Conservation (phyloP, 2,888 invertebrate species). For the Amphipyra berbera region DNA sequence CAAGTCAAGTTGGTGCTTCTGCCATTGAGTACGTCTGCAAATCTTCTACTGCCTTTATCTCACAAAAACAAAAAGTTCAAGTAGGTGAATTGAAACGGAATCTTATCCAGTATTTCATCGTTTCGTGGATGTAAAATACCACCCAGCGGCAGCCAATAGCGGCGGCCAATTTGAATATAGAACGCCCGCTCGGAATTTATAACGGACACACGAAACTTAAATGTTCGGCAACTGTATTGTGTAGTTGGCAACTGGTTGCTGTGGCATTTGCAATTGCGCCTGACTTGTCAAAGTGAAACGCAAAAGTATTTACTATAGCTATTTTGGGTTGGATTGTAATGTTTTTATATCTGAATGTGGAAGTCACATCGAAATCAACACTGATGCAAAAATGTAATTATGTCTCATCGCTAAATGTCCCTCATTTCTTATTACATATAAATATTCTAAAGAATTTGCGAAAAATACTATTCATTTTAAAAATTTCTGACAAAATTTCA, state of each 20-base stretch:
- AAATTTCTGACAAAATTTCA: too few species aligned
- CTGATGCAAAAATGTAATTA: too few species aligned
- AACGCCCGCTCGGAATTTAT: conserved; percentile 86
- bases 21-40: too few species aligned
- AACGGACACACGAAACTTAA: conserved; percentile 86
- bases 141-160: conserved; percentile 81
- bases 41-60: not conserved
- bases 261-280: conserved; percentile 4
- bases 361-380: too few species aligned
- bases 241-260: conserved; percentile 44
- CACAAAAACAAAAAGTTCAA: not conserved
- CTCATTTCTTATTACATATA: too few species aligned
- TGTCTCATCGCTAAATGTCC: too few species aligned
- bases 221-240: conserved; percentile 66
- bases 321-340: too few species aligned
- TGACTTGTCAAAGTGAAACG: conserved; percentile 14
- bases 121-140: conserved; percentile 70
- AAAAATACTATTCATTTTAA: too few species aligned
- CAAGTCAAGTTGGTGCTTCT: too few species aligned
- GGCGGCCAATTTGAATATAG: conserved; percentile 88
- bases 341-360: too few species aligned
- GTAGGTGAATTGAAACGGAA: conserved; percentile 11
- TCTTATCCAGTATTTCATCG: conserved; percentile 56
- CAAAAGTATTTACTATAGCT: conserved; percentile 14
- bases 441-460: too few species aligned